These are phyloP conservation scores for Botia almorhae DNA, from an alignment of 2,797 vertebrate species.

Conservation along the genomic window DNA sequence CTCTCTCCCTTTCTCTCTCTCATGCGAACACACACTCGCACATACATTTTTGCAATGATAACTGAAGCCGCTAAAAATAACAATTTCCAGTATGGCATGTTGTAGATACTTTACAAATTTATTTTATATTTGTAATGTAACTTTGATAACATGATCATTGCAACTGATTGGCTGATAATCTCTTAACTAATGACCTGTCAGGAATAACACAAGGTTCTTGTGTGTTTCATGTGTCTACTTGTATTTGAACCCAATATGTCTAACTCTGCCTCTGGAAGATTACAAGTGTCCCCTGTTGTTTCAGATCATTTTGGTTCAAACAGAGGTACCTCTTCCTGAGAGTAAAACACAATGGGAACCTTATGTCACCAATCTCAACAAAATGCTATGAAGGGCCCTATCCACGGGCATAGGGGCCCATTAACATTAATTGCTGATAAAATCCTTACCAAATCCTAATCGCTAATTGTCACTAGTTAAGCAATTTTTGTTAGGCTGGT, in stretches of 20 bases:
- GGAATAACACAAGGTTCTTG: not conserved
- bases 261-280: not conserved
- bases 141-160: not conserved
- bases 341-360: not conserved
- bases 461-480: not conserved
- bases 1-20: not conserved
- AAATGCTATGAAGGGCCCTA: not conserved
- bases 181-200: no score
- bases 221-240: not conserved
- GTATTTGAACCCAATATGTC: not conserved
- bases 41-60: constrained; percentile 29
- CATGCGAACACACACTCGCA: not conserved
- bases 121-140: not conserved
- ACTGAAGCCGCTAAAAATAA: constrained; percentile 23
- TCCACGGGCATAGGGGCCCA: not conserved
- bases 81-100: not conserved
- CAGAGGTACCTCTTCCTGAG: not conserved
- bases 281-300: not conserved
- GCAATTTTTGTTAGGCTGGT: no score
- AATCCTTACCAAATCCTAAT: not conserved
- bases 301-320: not conserved
- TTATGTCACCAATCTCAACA: not conserved
- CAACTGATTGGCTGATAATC: not conserved
- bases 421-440: not conserved
- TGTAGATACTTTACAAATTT: not conserved